These are phyloP conservation scores for Caenorhabditis becei DNA, from an alignment of 2,888 invertebrate genomes.

Conservation along the genomic window DNA sequence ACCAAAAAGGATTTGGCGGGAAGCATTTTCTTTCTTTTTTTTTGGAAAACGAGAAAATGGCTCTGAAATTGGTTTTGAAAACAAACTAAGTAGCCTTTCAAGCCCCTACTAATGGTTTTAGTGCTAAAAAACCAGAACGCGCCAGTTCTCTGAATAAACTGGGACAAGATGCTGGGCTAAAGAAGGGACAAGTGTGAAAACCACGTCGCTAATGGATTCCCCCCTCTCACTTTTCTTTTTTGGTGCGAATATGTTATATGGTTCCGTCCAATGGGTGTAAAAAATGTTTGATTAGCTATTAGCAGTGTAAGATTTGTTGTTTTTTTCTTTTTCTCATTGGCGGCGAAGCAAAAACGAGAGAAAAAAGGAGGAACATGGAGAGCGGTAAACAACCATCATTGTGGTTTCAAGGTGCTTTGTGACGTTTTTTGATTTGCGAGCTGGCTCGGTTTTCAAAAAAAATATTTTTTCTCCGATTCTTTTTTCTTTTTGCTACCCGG, in stretches of 20 bases:
- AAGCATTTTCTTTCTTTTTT: no score
- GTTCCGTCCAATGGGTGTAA: neutral
- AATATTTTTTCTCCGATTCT: neutral
- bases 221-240: slow-evolving; percentile 6
- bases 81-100: no score
- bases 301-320: neutral
- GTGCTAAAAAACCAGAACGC: neutral
- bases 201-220: slow-evolving; percentile 14
- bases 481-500: neutral
- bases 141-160: neutral
- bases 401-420: slow-evolving; percentile 26
- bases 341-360: neutral
- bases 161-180: neutral
- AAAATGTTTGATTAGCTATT: slow-evolving; percentile 1
- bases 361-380: neutral
- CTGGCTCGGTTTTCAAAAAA: neutral
- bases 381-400: slow-evolving; percentile 12
- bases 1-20: neutral
- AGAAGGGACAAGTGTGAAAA: neutral
- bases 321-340: neutral
- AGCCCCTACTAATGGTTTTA: no score
- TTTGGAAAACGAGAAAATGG: neutral
- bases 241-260: neutral
- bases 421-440: slow-evolving; percentile 28
- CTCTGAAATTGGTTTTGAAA: no score